phyloP scores from a whole-genome alignment of 37 sponge, comb jelly and placozoan species.

The Aphrocallistes beatrix region DNA sequence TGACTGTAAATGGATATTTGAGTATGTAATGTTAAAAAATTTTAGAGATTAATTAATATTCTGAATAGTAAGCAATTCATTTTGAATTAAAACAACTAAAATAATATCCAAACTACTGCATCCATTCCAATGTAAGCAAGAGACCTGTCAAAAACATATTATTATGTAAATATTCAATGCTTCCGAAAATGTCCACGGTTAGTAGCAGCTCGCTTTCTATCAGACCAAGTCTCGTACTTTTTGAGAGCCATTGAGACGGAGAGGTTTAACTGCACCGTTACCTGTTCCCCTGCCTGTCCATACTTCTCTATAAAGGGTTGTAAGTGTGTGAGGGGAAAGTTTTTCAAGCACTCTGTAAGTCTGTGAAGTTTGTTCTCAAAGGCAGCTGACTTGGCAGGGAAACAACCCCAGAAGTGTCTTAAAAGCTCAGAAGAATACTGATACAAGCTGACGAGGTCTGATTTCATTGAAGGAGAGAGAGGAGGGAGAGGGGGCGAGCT shows the following conservation, averaged over 20 bases:
- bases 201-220: neutral
- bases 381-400: neutral
- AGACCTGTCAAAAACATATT: too few species aligned
- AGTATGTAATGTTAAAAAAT: too few species aligned
- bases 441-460: neutral
- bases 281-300: neutral
- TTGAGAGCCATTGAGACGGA: neutral
- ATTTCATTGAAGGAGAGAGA: neutral
- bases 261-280: neutral
- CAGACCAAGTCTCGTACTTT: conserved; percentile 1
- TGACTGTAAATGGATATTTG: too few species aligned
- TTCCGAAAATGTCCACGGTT: neutral
- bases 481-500: neutral
- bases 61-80: too few species aligned
- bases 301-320: neutral
- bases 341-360: neutral
- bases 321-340: neutral
- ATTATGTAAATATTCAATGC: neutral
- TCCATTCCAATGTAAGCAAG: too few species aligned
- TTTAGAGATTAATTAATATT: too few species aligned
- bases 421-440: neutral
- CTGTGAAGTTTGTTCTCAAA: neutral
- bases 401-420: neutral
- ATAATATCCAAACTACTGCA: too few species aligned
- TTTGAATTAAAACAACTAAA: too few species aligned